Evolutionary conservation across 2,113 vertebrate species (phyloP).

Genomic region (Rousettus leschenaultii): DNA sequence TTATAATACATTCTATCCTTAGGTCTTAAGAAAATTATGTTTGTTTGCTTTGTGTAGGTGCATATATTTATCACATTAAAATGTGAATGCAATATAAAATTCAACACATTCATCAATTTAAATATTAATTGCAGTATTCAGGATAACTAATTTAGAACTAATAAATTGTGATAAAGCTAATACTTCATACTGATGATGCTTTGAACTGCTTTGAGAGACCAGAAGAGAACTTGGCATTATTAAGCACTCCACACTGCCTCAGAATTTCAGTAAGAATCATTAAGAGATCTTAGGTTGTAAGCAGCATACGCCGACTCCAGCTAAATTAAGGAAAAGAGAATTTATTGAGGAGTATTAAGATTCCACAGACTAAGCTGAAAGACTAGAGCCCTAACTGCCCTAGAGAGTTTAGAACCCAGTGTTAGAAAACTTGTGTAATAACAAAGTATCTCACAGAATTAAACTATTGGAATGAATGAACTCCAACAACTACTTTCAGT

Average conservation of each 20-base stretch:
- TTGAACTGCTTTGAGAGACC: neutral
- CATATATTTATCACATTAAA: neutral
- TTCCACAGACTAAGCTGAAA: neutral
- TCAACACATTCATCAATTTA: neutral
- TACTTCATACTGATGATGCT: neutral
- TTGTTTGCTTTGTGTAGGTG: neutral
- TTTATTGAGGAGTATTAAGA: constrained; percentile 14
- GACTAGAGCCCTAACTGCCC: neutral
- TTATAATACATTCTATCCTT: neutral
- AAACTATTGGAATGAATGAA: neutral
- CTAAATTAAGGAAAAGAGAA: neutral
- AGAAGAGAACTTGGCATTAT: neutral
- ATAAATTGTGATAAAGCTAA: neutral
- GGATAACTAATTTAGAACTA: constrained; percentile 22
- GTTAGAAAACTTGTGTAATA: neutral
- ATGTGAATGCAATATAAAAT: neutral
- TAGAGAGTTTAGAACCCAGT: neutral
- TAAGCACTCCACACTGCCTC: neutral
- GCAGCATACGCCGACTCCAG: neutral
- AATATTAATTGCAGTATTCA: neutral
- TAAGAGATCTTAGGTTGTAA: neutral
- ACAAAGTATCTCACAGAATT: neutral
- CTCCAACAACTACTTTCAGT: neutral
- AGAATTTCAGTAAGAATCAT: neutral
- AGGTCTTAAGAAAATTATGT: constrained; percentile 27